Conservation (phyloP, 2,888 invertebrate genomes). For the Cantharis nigra region DNA sequence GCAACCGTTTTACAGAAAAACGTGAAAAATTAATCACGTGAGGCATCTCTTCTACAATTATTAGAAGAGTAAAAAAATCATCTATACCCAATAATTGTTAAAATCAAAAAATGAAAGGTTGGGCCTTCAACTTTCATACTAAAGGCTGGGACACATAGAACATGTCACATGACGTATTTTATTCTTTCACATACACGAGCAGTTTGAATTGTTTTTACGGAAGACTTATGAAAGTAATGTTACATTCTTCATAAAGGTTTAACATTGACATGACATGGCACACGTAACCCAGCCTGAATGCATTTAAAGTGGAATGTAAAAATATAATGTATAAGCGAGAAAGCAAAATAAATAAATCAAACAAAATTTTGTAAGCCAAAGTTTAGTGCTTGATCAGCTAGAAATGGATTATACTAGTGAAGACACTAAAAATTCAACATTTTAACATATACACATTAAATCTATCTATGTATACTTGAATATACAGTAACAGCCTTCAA, state of each 20-base stretch:
- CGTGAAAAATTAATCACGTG: not conserved
- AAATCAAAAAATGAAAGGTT: not conserved
- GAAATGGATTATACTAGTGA: not conserved
- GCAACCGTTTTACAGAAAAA: not conserved
- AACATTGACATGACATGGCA: no score
- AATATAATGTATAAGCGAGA: not conserved
- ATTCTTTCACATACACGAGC: no score
- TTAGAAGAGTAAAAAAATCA: not conserved
- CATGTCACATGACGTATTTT: no score
- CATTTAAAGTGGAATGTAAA: not conserved
- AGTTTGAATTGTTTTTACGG: no score
- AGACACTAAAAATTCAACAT: not conserved
- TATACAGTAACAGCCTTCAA: constrained; percentile 38
- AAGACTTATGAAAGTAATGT: no score
- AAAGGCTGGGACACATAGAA: no score
- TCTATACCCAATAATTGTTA: not conserved
- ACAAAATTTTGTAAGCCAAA: not conserved
- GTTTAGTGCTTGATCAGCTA: not conserved
- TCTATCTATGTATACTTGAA: constrained; percentile 11
- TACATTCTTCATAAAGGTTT: no score
- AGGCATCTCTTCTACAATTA: no score
- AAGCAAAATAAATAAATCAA: not conserved
- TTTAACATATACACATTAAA: not conserved
- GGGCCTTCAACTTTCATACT: not conserved
- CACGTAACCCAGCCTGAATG: not conserved